Conservation (phyloP, 2,113 vertebrate species). For the Leiothrix lutea region DNA sequence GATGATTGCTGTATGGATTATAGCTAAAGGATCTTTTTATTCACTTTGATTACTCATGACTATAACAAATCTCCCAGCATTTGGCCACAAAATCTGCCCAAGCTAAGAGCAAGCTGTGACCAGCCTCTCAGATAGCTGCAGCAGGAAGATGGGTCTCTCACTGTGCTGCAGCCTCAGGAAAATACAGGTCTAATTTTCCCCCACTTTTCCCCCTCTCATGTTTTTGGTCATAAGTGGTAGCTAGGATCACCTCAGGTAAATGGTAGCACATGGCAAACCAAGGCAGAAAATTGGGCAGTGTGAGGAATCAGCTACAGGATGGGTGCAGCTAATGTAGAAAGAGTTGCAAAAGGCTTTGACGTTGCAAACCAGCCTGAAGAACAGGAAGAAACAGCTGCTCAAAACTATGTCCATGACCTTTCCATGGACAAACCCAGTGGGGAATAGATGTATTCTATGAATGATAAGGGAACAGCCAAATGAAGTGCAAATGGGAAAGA, state of each 20-base stretch:
- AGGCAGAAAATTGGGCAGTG: neutral
- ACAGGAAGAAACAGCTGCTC: slow-evolving; percentile 1
- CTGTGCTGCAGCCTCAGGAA: neutral
- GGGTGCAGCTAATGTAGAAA: neutral
- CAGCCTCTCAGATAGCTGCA: neutral
- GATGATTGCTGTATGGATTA: neutral
- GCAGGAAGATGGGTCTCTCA: neutral
- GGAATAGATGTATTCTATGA: neutral
- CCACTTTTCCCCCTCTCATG: neutral
- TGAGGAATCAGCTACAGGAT: neutral
- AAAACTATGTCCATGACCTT: neutral
- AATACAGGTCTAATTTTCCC: neutral
- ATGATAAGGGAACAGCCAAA: neutral
- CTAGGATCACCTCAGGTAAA: neutral
- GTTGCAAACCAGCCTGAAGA: neutral
- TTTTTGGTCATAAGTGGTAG: neutral
- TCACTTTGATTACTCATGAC: neutral
- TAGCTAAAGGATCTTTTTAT: neutral
- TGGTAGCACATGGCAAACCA: neutral
- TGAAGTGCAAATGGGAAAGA: slow-evolving; percentile 10
- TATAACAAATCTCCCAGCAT: neutral
- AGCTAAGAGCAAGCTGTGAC: neutral
- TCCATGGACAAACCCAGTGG: neutral
- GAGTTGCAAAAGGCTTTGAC: neutral
- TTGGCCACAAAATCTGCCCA: neutral